These are phyloP conservation scores for Tachypleus tridentatus DNA, from an alignment of 1,140 invertebrate species.

Conservation along the genomic window DNA sequence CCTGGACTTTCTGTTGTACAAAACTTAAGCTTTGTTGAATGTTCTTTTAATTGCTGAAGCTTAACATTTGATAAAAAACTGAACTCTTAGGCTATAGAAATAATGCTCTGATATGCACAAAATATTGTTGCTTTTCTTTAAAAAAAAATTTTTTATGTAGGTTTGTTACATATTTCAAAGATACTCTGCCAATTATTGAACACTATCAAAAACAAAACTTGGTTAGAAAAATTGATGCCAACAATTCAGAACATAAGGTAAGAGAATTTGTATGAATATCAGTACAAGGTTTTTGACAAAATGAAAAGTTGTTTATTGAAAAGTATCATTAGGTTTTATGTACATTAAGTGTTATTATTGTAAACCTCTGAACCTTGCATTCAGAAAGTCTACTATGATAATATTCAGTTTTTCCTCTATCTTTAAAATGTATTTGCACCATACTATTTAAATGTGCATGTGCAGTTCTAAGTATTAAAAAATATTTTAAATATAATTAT, in stretches of 20 bases:
- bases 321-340: no score
- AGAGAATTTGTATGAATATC: no score
- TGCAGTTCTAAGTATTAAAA: no score
- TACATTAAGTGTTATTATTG: no score
- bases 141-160: slow-evolving; percentile 16
- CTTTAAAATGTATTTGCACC: no score
- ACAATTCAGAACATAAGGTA: background rate
- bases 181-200: slow-evolving; percentile 87
- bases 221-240: slow-evolving; percentile 66
- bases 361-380: no score
- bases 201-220: slow-evolving; percentile 59
- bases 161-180: slow-evolving; percentile 74
- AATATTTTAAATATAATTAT: no score
- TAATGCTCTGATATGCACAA: background rate
- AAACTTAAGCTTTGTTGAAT: background rate
- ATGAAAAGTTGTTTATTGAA: no score
- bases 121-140: slow-evolving; percentile 11
- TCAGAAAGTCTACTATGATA: no score
- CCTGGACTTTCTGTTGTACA: background rate
- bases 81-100: background rate
- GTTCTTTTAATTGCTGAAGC: background rate
- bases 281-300: no score
- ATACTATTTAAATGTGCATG: no score
- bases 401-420: no score
- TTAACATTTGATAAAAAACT: background rate